phyloP scores from a whole-genome alignment of 2,113 vertebrate species.

The Pungitius pungitius region DNA sequence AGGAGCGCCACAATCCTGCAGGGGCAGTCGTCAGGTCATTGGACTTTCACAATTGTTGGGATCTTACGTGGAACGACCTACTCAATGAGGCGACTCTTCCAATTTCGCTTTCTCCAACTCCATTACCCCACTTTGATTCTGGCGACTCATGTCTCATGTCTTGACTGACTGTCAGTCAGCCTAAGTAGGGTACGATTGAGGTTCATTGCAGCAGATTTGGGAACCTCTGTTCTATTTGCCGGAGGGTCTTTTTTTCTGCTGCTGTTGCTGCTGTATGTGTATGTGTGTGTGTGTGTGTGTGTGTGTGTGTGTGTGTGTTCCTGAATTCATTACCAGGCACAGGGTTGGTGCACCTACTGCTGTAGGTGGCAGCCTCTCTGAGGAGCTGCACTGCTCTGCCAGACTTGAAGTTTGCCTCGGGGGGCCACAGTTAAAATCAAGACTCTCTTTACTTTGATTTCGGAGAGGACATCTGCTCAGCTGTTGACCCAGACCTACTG shows the following conservation, averaged over 20 bases:
- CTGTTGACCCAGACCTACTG: constrained; percentile 44
- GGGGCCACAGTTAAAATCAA: constrained; percentile 50
- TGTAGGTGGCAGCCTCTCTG: constrained; percentile 74
- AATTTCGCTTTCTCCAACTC: constrained; percentile 58
- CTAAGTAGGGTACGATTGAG: constrained; percentile 71
- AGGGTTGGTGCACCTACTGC: constrained; percentile 55
- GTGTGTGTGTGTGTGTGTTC: constrained; percentile 20
- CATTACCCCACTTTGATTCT: constrained; percentile 50
- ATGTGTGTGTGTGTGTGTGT: neutral
- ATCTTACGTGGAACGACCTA: constrained; percentile 50
- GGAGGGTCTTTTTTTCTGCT: constrained; percentile 61
- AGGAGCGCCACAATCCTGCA: constrained; percentile 34
- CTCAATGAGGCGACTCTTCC: constrained; percentile 50
- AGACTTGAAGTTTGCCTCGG: constrained; percentile 62
- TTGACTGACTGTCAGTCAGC: constrained; percentile 68
- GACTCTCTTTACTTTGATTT: constrained; percentile 63
- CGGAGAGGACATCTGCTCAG: constrained; percentile 39
- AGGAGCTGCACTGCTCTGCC: constrained; percentile 25
- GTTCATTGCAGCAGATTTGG: constrained; percentile 71
- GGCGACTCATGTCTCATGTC: constrained; percentile 60
- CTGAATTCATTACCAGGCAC: constrained; percentile 67
- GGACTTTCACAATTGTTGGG: constrained; percentile 43
- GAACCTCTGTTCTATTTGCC: constrained; percentile 69
- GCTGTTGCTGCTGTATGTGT: constrained; percentile 33
- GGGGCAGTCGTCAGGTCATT: constrained; percentile 17